A percentile compares a stretch with the other conserved stretches of the same genome.
These are phyloP conservation scores for Zoanthus sansibaricus DNA, from an alignment of 92 coral and sea anemone species.

Conservation along the genomic window DNA sequence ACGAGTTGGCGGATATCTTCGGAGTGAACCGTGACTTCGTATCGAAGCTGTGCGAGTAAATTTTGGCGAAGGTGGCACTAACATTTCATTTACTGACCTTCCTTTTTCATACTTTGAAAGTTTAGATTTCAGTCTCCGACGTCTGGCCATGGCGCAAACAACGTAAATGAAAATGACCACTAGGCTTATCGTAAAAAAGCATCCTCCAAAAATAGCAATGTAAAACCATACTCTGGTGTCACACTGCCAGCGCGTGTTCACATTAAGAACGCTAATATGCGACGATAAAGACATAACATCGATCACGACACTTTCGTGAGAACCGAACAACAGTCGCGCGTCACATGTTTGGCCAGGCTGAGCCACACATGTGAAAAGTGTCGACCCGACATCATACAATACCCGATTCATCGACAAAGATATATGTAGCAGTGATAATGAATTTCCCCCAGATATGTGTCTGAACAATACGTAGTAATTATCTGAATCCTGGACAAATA, in stretches of 20 bases:
- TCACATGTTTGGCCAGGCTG: conserved; percentile 64
- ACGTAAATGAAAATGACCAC: conserved; percentile 60
- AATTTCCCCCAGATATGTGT: conserved; percentile 54
- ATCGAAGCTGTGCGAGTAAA: conserved; percentile 27
- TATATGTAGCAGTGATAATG: conserved; percentile 55
- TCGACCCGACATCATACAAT: conserved; percentile 65
- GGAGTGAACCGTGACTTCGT: conserved; percentile 55
- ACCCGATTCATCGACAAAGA: conserved; percentile 63
- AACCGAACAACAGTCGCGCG: conserved; percentile 73
- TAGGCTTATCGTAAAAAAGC: conserved; percentile 50
- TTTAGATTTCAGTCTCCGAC: conserved; percentile 16
- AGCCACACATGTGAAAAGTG: conserved; percentile 72
- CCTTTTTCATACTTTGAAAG: conserved; percentile 5
- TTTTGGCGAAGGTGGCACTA: conserved; percentile 20
- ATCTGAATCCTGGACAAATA: conserved; percentile 60
- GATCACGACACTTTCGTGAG: conserved; percentile 72
- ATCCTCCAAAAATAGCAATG: conserved; percentile 78
- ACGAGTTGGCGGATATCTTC: conserved; percentile 69
- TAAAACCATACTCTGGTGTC: conserved; percentile 89
- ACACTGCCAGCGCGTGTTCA: conserved; percentile 73
- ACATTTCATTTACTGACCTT: conserved; percentile 35
- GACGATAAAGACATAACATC: conserved; percentile 60
- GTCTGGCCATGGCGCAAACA: conserved; percentile 1
- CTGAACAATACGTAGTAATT: conserved; percentile 76
- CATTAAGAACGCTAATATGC: conserved; percentile 57